A percentile compares a stretch with the other conserved stretches of the same genome.
These are phyloP conservation scores for Cheilosia soror DNA, from an alignment of 2,888 invertebrate genomes.

Conservation along the genomic window DNA sequence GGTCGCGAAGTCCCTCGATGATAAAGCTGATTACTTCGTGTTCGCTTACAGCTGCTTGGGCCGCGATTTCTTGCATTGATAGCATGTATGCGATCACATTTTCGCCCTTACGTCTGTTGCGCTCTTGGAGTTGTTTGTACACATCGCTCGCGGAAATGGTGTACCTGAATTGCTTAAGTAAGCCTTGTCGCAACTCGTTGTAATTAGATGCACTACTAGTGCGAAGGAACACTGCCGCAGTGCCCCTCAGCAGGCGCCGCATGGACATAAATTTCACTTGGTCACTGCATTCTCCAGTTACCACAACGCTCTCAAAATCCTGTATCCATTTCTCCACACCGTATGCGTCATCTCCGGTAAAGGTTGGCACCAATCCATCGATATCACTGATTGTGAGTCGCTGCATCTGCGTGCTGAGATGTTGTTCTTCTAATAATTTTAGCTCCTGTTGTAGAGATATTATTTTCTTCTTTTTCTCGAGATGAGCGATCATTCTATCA, in stretches of 20 bases:
- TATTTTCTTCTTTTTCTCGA: slow-evolving; percentile 11
- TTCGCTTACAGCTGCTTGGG: no score
- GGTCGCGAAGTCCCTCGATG: slow-evolving; percentile 9
- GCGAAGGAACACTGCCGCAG: slow-evolving; percentile 25
- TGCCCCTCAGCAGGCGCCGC: slow-evolving; percentile 6
- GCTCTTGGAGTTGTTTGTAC: slow-evolving; percentile 31
- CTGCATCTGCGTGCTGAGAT: not conserved
- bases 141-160: slow-evolving; percentile 18
- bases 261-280: not conserved
- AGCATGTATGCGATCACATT: slow-evolving; percentile 24
- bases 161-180: slow-evolving; percentile 26
- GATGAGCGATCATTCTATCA: not conserved
- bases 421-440: slow-evolving; percentile 9
- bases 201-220: slow-evolving; percentile 13
- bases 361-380: not conserved
- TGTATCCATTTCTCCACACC: slow-evolving; percentile 1
- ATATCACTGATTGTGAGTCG: slow-evolving; percentile 3
- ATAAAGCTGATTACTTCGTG: not conserved
- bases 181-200: slow-evolving; percentile 1
- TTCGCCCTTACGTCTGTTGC: slow-evolving; percentile 14
- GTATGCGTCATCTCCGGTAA: slow-evolving; percentile 13
- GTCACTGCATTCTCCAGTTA: not conserved
- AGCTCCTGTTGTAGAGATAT: slow-evolving; percentile 10
- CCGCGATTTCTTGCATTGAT: not conserved
- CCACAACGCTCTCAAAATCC: not conserved